These are phyloP conservation scores for Platypus cylindrus DNA, from an alignment of 2,888 invertebrate species.

Conservation along the genomic window DNA sequence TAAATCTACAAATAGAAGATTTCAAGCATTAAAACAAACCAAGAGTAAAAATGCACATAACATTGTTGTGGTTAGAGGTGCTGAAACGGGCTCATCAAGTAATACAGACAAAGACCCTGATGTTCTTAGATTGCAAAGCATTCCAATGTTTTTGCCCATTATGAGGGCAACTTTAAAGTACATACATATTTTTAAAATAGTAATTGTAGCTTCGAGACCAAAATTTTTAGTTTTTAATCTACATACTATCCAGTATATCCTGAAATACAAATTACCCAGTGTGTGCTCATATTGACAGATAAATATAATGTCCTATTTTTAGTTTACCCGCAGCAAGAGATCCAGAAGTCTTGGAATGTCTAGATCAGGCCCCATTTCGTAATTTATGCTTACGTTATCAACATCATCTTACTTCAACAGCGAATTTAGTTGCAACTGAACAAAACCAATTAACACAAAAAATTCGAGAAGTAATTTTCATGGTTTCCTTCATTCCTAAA, in stretches of 20 bases:
- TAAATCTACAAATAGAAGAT: constrained; percentile 22
- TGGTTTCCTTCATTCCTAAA: neutral
- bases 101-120: constrained; percentile 64
- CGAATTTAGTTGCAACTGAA: constrained; percentile 68
- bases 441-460: constrained; percentile 61
- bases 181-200: neutral
- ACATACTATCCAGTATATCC: too few species aligned
- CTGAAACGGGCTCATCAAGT: constrained; percentile 38
- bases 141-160: constrained; percentile 87
- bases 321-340: constrained; percentile 72
- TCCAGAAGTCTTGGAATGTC: constrained; percentile 72
- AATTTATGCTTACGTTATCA: constrained; percentile 71
- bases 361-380: constrained; percentile 50
- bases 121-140: constrained; percentile 54
- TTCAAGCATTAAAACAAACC: constrained; percentile 34
- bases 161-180: constrained; percentile 69
- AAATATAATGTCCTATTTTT: too few species aligned
- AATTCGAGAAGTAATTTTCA: constrained; percentile 55
- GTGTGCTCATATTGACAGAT: too few species aligned
- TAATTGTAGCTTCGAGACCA: neutral
- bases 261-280: too few species aligned
- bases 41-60: constrained; percentile 48
- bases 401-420: constrained; percentile 69
- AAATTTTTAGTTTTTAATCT: neutral
- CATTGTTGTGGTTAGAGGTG: constrained; percentile 73